Evolutionary conservation across 2,797 vertebrate species (phyloP).

Genomic region (Holocentrus rufus): DNA sequence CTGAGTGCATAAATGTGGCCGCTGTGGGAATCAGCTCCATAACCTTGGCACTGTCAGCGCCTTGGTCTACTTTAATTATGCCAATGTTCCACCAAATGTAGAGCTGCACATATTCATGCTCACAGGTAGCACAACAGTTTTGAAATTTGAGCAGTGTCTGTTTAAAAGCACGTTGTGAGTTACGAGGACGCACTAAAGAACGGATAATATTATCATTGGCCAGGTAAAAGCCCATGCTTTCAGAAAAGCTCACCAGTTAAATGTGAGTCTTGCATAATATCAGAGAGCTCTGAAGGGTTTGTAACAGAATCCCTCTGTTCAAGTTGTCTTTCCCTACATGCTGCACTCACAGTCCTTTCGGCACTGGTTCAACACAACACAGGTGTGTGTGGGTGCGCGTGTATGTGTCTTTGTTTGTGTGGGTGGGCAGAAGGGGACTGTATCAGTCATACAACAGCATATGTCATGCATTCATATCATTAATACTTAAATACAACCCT

Average conservation of each 20-base stretch:
- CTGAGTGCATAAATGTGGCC: constrained; percentile 6
- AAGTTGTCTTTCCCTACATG: neutral
- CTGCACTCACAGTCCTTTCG: constrained; percentile 6
- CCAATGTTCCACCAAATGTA: constrained; percentile 16
- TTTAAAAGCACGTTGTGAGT: constrained; percentile 19
- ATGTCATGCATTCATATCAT: neutral
- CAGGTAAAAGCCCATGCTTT: constrained; percentile 29
- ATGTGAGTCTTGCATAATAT: constrained; percentile 29
- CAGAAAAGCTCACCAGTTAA: constrained; percentile 31
- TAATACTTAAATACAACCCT: neutral
- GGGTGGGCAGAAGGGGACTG: neutral
- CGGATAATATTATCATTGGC: constrained; percentile 52
- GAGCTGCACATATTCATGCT: neutral
- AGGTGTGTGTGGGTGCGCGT: neutral
- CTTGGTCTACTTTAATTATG: constrained; percentile 6
- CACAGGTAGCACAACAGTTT: constrained; percentile 9
- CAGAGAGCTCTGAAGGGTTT: constrained; percentile 20
- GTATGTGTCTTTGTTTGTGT: neutral
- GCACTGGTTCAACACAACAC: constrained; percentile 2
- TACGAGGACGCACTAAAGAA: neutral
- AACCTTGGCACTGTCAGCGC: constrained; percentile 11
- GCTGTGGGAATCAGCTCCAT: neutral
- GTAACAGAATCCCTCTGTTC: constrained; percentile 33
- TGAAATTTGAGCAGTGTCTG: constrained; percentile 1
- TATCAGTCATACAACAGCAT: constrained; percentile 5